phyloP scores from a whole-genome alignment of 2,113 vertebrate genomes.

The Campylomormyrus tamandua region DNA sequence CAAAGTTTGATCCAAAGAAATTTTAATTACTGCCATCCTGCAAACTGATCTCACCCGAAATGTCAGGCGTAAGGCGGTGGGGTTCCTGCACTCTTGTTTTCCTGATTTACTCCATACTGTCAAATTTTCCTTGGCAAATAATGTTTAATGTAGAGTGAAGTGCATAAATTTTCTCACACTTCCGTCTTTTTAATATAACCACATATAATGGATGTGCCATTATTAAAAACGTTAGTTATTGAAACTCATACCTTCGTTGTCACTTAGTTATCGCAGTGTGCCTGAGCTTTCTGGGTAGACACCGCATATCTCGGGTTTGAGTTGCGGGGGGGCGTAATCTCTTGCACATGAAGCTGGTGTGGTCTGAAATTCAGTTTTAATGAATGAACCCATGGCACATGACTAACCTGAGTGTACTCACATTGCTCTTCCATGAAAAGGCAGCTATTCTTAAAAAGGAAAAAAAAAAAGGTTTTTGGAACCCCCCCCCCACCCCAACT shows the following conservation, averaged over 20 bases:
- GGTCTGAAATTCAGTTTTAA: neutral
- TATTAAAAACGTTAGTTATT: neutral
- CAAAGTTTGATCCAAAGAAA: neutral
- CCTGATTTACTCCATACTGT: neutral
- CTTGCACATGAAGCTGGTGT: neutral
- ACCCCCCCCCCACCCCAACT: neutral
- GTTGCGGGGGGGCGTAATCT: neutral
- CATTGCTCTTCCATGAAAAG: neutral
- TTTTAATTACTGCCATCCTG: constrained; percentile 6
- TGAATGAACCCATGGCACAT: neutral
- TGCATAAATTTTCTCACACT: neutral
- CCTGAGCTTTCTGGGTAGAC: neutral
- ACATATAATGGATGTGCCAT: neutral
- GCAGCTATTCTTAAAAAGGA: neutral
- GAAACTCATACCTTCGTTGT: neutral
- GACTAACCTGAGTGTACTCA: neutral
- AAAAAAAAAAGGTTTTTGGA: neutral
- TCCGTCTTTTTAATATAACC: neutral
- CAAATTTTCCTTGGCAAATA: neutral
- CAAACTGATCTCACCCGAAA: neutral
- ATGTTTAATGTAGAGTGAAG: neutral
- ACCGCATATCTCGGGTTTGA: neutral
- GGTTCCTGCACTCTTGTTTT: neutral
- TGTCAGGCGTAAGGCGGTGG: neutral
- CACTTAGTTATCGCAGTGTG: neutral